A percentile compares a stretch with the other conserved stretches of the same genome.
These are phyloP conservation scores for Bradypodion ventrale DNA, from an alignment of 2,797 vertebrate genomes.

Conservation along the genomic window DNA sequence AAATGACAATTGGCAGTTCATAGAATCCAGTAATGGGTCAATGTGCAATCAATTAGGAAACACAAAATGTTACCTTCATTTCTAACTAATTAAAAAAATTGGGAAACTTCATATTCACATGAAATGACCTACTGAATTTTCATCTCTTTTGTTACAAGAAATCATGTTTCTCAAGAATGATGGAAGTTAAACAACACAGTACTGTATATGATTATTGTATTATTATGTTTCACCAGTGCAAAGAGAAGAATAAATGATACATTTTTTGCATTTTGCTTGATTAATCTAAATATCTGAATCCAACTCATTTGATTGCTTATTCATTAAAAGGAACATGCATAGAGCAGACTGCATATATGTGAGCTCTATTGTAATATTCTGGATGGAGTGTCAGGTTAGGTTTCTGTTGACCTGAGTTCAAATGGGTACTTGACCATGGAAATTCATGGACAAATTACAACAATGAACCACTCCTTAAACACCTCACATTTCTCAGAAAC, in stretches of 20 bases:
- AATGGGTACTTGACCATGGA: too few species aligned
- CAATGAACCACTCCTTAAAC: too few species aligned
- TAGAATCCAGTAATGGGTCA: not conserved
- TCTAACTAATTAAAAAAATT: slow-evolving; percentile 9
- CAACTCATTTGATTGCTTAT: too few species aligned
- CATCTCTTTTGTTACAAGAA: not conserved
- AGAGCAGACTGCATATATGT: not conserved
- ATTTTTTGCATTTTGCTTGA: not conserved
- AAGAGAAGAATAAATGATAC: not conserved
- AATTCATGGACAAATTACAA: too few species aligned
- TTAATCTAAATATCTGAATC: not conserved
- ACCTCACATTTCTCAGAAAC: too few species aligned
- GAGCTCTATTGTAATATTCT: not conserved
- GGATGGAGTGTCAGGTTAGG: too few species aligned
- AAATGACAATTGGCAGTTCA: not conserved
- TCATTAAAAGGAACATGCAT: not conserved
- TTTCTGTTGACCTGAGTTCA: too few species aligned
- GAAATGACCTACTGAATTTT: not conserved
- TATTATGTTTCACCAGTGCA: not conserved
- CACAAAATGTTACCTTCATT: not conserved
- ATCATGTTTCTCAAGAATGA: not conserved
- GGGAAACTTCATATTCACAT: not conserved
- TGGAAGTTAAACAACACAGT: not conserved
- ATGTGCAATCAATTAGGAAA: not conserved
- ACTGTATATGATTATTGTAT: not conserved